phyloP scores from a whole-genome alignment of 2,888 invertebrate species.

The Lochmaea capreae region DNA sequence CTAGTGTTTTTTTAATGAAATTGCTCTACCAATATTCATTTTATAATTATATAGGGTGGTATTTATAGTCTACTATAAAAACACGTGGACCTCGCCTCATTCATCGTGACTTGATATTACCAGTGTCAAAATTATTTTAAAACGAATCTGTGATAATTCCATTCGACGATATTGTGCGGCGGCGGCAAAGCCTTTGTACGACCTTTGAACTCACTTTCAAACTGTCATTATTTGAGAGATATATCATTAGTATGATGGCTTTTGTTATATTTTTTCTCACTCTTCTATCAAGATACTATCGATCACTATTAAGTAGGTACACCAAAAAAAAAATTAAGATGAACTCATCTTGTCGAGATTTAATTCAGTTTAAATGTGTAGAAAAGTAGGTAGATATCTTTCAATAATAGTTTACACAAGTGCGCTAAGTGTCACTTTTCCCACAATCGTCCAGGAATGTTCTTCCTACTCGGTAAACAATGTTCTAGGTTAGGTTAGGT shows the following conservation, averaged over 20 bases:
- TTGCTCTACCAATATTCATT: slow-evolving; percentile 13
- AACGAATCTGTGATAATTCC: too few relatives aligned
- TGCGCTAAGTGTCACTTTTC: too few relatives aligned
- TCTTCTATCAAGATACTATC: not conserved
- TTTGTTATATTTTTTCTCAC: slow-evolving; percentile 5
- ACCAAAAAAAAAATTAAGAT: not conserved
- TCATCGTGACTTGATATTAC: too few relatives aligned
- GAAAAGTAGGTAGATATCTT: too few relatives aligned
- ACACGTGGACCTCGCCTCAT: too few relatives aligned
- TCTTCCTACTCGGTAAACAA: too few relatives aligned
- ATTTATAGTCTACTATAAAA: too few relatives aligned
- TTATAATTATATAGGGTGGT: not conserved
- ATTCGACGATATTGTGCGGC: not conserved
- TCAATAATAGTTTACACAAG: too few relatives aligned
- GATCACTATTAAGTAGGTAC: not conserved
- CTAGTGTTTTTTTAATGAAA: slow-evolving; percentile 28
- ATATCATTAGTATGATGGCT: slow-evolving; percentile 17
- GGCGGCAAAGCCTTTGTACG: slow-evolving; percentile 17
- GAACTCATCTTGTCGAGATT: not conserved
- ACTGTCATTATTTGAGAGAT: slow-evolving; percentile 26
- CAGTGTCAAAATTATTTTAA: too few relatives aligned
- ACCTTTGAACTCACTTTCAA: slow-evolving; percentile 20
- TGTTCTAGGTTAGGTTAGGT: too few relatives aligned
- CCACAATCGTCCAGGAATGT: too few relatives aligned
- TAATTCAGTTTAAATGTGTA: not conserved